Base-by-base conservation (phyloP, 2,113 vertebrate species). In the Neogale vison region DNA sequence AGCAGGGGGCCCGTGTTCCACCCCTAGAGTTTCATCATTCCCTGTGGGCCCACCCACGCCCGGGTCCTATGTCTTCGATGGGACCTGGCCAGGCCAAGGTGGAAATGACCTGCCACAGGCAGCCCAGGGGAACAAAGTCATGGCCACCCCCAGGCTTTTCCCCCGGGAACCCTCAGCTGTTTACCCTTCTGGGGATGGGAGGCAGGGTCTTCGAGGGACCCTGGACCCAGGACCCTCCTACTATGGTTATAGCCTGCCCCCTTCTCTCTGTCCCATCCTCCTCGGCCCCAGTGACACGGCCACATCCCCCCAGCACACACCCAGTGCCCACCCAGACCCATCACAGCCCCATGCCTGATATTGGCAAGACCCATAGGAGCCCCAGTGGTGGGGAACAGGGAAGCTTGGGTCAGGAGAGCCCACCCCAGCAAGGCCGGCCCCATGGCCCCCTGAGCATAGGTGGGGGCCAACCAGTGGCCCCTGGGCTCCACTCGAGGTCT, bases 41-140 rank as follows among this genome's bases (percentile, higher is more conserved):
- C 65, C 36, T 39, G 7, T 18, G 65, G 52, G 63, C n/a, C 13
- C 34, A 31, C 18, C 10, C 45, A 3, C 0, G 2, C 0, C 34
- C 17, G 4, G 1, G n/a, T 20, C 50, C 8, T 13, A 7, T 88
- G 34, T 47, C 67, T 39, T 26, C 0, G 5, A 1, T 0, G 18
- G 47, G 26, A 4, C 42, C 14, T n/a, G 23, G 26, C 34, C 50
- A 4, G 31, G 61, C 55, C 18, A 4, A 13, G 57, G 29, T 36
- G 42, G 36, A 20, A 17, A 17, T 45, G 71, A 63, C 47, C 29
- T 45, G 14, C 61, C 29, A 5, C 71, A 50, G 55, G 72, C 24
- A 21, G n/a, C 47, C 71, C 6, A 4, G 20, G 52, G 42, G 7
- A 24, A 12, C 29, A 4, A 31, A 45, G 13, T 10, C 36, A 21